Evolutionary conservation across 2,888 invertebrate genomes (phyloP).

Genomic region (Athetis lepigone): DNA sequence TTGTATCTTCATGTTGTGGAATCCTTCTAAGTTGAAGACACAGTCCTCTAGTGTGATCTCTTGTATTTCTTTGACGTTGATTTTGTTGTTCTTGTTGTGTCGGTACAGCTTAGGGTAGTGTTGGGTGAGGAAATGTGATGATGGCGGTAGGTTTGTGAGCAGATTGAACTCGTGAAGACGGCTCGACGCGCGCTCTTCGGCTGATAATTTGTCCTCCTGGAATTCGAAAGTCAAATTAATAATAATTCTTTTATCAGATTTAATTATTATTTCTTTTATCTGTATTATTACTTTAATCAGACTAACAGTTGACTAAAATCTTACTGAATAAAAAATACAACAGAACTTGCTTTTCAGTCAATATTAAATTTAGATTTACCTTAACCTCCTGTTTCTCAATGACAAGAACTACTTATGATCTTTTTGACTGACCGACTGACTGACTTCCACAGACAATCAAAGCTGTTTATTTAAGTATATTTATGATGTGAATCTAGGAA

Average conservation of each 20-base stretch:
- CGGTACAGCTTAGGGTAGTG: constrained; percentile 74
- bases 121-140: constrained; percentile 65
- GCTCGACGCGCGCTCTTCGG: constrained; percentile 70
- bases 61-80: constrained; percentile 63
- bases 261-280: background rate
- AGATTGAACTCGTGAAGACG: constrained; percentile 75
- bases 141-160: constrained; percentile 71
- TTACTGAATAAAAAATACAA: too few species aligned
- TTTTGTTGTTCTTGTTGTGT: constrained; percentile 54
- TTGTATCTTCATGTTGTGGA: constrained; percentile 64
- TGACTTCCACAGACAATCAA: too few species aligned
- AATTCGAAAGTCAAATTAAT: constrained; percentile 44
- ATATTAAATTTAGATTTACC: too few species aligned
- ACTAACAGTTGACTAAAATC: too few species aligned
- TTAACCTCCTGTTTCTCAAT: too few species aligned
- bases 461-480: too few species aligned
- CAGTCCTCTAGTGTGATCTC: constrained; percentile 60
- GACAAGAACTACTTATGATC: too few species aligned
- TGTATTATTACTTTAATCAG: too few species aligned
- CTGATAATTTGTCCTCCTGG: constrained; percentile 74
- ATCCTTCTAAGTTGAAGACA: constrained; percentile 70
- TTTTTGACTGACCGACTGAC: too few species aligned
- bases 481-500: too few species aligned
- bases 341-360: too few species aligned
- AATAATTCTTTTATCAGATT: background rate